Conservation (phyloP, 2,797 vertebrate species). For the Poeciliopsis turneri region DNA sequence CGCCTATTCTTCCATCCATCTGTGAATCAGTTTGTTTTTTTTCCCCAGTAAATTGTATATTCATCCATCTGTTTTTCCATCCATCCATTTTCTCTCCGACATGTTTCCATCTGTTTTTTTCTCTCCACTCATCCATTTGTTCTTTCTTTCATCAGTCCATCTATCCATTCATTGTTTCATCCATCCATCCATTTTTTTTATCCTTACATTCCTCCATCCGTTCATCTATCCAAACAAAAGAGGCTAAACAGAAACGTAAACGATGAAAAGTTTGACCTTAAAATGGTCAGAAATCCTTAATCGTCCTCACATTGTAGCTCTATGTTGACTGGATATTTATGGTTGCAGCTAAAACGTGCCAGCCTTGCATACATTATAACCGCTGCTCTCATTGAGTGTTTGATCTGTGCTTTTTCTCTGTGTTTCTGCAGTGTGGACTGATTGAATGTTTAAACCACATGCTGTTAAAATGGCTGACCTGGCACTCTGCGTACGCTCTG, state of each 20-base stretch:
- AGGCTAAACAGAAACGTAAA: neutral
- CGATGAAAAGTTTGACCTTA: neutral
- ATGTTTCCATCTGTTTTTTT: neutral
- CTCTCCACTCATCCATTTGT: neutral
- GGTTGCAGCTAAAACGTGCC: neutral
- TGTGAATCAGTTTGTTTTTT: neutral
- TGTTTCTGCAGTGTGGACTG: constrained; percentile 85
- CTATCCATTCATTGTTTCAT: neutral
- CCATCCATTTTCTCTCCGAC: neutral
- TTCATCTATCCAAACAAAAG: neutral
- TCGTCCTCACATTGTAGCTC: neutral
- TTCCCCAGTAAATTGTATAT: neutral
- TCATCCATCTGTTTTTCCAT: neutral
- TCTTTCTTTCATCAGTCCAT: neutral
- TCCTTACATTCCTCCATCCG: neutral
- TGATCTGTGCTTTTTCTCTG: constrained; percentile 10
- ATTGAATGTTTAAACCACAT: constrained; percentile 89
- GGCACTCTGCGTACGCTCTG: constrained; percentile 78
- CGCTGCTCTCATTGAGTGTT: constrained; percentile 4
- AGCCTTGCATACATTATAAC: constrained; percentile 1
- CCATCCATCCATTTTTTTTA: neutral
- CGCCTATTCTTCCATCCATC: neutral
- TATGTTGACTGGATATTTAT: constrained; percentile 5
- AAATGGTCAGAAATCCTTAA: neutral
- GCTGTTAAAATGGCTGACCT: constrained; percentile 91